A percentile compares a stretch with the other conserved stretches of the same genome.
These are phyloP conservation scores for Papilio demoleus DNA, from an alignment of 2,888 invertebrate species.

Conservation along the genomic window DNA sequence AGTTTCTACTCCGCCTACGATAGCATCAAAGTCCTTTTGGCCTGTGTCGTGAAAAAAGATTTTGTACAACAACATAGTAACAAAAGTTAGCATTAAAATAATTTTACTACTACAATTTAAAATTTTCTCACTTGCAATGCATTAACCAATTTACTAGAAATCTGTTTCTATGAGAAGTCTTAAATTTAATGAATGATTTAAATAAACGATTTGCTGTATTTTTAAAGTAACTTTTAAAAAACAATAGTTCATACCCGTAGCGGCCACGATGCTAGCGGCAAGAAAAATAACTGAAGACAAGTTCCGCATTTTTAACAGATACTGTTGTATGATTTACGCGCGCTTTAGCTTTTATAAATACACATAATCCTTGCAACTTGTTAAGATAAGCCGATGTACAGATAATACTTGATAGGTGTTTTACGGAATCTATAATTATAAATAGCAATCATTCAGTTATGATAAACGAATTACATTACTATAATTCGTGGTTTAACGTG, in stretches of 20 bases:
- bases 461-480: constrained; percentile 1
- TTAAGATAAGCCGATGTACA: constrained; percentile 6
- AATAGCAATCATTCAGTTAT: neutral
- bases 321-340: neutral
- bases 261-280: neutral
- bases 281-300: neutral
- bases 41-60: constrained; percentile 27
- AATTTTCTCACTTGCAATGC: too few relatives aligned
- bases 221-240: neutral
- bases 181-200: too few relatives aligned
- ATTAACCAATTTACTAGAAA: too few relatives aligned
- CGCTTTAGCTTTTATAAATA: constrained; percentile 6
- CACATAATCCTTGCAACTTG: neutral
- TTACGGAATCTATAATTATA: neutral
- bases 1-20: too few relatives aligned
- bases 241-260: neutral
- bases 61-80: neutral
- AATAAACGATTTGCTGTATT: too few relatives aligned
- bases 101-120: too few relatives aligned
- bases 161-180: neutral
- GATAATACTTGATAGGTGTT: constrained; percentile 7
- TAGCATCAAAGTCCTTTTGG: constrained; percentile 31
- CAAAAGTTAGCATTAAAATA: too few relatives aligned
- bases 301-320: neutral
- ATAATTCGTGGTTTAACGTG: neutral